These are phyloP conservation scores for Barbus barbus DNA, from an alignment of 2,113 vertebrate genomes.

Conservation along the genomic window DNA sequence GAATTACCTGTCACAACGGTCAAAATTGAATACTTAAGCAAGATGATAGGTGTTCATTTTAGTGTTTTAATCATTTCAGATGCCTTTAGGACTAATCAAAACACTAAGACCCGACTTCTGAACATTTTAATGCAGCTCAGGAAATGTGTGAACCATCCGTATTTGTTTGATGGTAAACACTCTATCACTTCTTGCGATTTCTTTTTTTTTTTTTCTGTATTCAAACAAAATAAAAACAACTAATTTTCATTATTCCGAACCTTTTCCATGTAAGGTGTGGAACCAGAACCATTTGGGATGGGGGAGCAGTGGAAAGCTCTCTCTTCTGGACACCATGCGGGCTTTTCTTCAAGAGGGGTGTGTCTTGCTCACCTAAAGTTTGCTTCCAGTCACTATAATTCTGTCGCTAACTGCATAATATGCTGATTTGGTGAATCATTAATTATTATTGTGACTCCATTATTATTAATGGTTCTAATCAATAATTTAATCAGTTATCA, in stretches of 20 bases:
- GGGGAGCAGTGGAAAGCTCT: slow-evolving; percentile 94
- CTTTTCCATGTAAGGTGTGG: slow-evolving; percentile 78
- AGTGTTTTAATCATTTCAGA: slow-evolving; percentile 70
- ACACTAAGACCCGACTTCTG: slow-evolving; percentile 81
- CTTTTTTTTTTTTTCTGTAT: neutral
- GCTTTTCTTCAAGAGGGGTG: slow-evolving; percentile 80
- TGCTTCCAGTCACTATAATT: neutral
- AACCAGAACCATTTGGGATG: slow-evolving; percentile 92
- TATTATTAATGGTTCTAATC: too few relatives aligned
- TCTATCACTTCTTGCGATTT: neutral
- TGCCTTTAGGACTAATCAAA: slow-evolving; percentile 81
- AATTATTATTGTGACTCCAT: too few relatives aligned
- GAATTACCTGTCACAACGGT: neutral
- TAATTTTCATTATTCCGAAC: neutral
- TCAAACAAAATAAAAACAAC: neutral
- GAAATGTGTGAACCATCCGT: slow-evolving; percentile 91
- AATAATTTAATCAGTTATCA: too few relatives aligned
- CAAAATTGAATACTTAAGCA: neutral
- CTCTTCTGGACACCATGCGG: slow-evolving; percentile 85
- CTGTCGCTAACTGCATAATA: too few relatives aligned
- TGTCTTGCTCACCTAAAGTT: slow-evolving; percentile 26
- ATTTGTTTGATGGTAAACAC: slow-evolving; percentile 87
- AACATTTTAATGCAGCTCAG: slow-evolving; percentile 89
- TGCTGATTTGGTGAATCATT: too few relatives aligned
- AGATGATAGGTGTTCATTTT: neutral